These are phyloP conservation scores for Triops cancriformis DNA, from an alignment of 1,140 invertebrate genomes.

Conservation along the genomic window DNA sequence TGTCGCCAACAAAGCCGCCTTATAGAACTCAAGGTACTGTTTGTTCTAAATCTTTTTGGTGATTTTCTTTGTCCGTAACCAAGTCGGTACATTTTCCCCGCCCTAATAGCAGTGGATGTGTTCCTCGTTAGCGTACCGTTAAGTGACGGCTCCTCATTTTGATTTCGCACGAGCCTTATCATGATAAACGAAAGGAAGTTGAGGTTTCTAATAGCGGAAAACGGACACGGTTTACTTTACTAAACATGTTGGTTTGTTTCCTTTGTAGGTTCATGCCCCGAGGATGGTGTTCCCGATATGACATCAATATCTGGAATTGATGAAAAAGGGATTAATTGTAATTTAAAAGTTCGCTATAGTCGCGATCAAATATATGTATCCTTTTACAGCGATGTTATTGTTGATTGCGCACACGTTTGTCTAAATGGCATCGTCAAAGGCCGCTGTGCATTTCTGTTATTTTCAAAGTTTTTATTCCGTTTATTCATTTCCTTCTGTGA, in stretches of 20 bases:
- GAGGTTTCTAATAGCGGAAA: not conserved
- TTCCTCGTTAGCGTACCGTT: not conserved
- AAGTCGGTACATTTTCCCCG: not conserved
- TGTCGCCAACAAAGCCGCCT: not conserved
- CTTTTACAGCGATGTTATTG: slow-evolving; percentile 44
- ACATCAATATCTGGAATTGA: slow-evolving; percentile 87
- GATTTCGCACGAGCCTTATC: not conserved
- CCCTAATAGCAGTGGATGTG: not conserved
- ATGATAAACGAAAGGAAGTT: not conserved
- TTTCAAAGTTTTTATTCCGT: not conserved
- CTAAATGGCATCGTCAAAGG: not conserved
- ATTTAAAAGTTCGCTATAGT: slow-evolving; percentile 72
- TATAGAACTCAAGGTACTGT: not conserved
- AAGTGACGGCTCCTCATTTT: not conserved
- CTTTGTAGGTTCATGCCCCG: slow-evolving; percentile 35
- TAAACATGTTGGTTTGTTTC: not conserved
- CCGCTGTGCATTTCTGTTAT: slow-evolving; percentile 4
- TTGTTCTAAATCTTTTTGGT: not conserved
- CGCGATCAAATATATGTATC: slow-evolving; percentile 88
- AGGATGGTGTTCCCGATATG: slow-evolving; percentile 65
- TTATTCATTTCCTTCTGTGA: not conserved
- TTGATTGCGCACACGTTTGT: slow-evolving; percentile 20
- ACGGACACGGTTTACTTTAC: not conserved
- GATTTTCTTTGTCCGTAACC: not conserved
- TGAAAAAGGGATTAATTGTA: slow-evolving; percentile 81